Evolutionary conservation across 1,140 invertebrate species (phyloP).

Genomic region (Listronotus oregonensis): DNA sequence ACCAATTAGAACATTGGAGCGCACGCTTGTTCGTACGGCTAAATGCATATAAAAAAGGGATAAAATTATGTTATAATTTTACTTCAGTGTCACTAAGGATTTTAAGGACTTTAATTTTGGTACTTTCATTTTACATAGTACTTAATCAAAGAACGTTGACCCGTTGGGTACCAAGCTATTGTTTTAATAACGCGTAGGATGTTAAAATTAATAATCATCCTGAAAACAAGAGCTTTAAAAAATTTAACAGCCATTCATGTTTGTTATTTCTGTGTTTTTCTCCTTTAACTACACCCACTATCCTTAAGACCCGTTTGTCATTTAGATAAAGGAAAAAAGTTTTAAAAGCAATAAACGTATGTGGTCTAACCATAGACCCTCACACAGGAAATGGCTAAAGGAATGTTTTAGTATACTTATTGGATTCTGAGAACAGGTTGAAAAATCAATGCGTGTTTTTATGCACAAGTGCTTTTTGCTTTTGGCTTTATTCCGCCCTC

Average conservation of each 20-base stretch:
- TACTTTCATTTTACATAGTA: too few species aligned
- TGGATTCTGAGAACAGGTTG: slow-evolving; percentile 37
- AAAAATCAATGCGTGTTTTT: slow-evolving; percentile 35
- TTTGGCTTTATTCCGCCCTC: slow-evolving; percentile 31
- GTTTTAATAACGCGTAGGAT: slow-evolving; percentile 15
- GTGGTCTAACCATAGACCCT: slow-evolving; percentile 32
- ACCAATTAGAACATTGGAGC: too few species aligned
- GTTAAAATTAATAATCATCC: neutral
- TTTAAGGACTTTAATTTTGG: too few species aligned
- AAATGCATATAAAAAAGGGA: too few species aligned
- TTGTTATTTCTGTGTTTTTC: slow-evolving; percentile 4
- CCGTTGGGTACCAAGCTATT: slow-evolving; percentile 11
- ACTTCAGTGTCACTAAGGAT: too few species aligned
- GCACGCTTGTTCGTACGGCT: too few species aligned
- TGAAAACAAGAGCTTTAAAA: slow-evolving; percentile 9
- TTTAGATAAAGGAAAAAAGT: slow-evolving; percentile 6
- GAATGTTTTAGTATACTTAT: slow-evolving; percentile 35
- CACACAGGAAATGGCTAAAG: slow-evolving; percentile 28
- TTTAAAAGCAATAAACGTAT: slow-evolving; percentile 31
- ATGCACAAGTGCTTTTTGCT: slow-evolving; percentile 36
- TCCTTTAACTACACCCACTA: slow-evolving; percentile 23
- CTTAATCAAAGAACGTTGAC: neutral
- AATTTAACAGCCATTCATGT: slow-evolving; percentile 8
- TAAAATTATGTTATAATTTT: too few species aligned
- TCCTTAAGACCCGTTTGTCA: slow-evolving; percentile 21